Evolutionary conservation across 1,140 invertebrate genomes (phyloP).

Genomic region (Drosophila novamexicana): DNA sequence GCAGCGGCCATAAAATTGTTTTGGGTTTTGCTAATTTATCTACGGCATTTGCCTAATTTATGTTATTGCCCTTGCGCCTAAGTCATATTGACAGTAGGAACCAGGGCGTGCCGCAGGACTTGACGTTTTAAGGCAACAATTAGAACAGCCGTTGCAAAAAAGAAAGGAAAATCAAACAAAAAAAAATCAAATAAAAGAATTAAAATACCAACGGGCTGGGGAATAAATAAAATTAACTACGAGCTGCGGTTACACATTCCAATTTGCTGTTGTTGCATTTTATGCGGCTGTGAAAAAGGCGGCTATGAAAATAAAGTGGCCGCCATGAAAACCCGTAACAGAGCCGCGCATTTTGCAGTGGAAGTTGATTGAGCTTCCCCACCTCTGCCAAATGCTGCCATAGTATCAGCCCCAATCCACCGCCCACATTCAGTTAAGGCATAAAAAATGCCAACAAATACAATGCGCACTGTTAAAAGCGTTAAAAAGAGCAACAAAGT

Average conservation of each 20-base stretch:
- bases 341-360: slow-evolving; percentile 5
- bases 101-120: not conserved
- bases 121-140: slow-evolving; percentile 51
- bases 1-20: slow-evolving; percentile 67
- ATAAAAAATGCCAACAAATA: slow-evolving; percentile 77
- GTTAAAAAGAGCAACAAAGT: slow-evolving; percentile 81
- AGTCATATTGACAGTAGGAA: slow-evolving; percentile 60
- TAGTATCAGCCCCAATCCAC: not conserved
- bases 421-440: slow-evolving; percentile 28
- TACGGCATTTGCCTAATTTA: slow-evolving; percentile 78
- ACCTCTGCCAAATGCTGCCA: not conserved
- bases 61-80: slow-evolving; percentile 58
- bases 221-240: slow-evolving; percentile 82
- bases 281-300: slow-evolving; percentile 80
- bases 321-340: slow-evolving; percentile 58
- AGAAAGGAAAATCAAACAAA: slow-evolving; percentile 3
- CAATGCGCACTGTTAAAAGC: slow-evolving; percentile 75
- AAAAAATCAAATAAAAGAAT: slow-evolving; percentile 12
- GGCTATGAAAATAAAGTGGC: slow-evolving; percentile 80
- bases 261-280: slow-evolving; percentile 81
- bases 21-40: slow-evolving; percentile 70
- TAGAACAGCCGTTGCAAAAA: slow-evolving; percentile 29
- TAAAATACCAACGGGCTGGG: slow-evolving; percentile 36
- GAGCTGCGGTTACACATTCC: slow-evolving; percentile 80
- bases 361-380: slow-evolving; percentile 25